Evolutionary conservation across 2,797 vertebrate genomes (phyloP).

Genomic region (Sardinella longiceps): DNA sequence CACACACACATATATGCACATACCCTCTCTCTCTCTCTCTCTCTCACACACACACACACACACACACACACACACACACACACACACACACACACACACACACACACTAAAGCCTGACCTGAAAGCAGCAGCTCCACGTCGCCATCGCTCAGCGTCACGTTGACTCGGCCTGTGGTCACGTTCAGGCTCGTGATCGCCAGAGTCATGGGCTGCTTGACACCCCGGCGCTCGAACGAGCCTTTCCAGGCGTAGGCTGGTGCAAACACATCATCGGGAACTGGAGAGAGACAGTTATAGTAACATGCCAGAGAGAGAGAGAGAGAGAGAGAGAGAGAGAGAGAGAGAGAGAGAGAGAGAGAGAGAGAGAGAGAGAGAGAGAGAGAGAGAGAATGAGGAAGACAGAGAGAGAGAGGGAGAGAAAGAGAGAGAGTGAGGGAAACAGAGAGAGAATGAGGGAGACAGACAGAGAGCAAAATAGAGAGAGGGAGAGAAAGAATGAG

Average conservation of each 20-base stretch:
- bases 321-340: background rate
- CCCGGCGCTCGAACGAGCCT: slow-evolving; percentile 93
- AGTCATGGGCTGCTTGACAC: slow-evolving; percentile 92
- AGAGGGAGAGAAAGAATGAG: background rate
- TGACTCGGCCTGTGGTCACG: slow-evolving; percentile 88
- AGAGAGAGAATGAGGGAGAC: no score
- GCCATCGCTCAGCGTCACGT: slow-evolving; percentile 89
- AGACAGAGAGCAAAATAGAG: background rate
- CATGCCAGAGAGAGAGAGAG: background rate
- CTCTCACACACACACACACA: background rate
- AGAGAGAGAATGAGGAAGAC: no score
- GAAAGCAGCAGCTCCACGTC: slow-evolving; percentile 90
- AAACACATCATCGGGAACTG: slow-evolving; percentile 95
- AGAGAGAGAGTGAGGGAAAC: background rate
- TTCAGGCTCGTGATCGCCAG: slow-evolving; percentile 91
- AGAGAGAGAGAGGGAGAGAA: background rate
- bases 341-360: slow-evolving; percentile 28
- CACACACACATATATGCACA: background rate
- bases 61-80: background rate
- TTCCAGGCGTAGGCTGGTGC: slow-evolving; percentile 95
- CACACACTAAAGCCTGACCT: slow-evolving; percentile 75
- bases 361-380: no score
- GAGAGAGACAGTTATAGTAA: slow-evolving; percentile 38
- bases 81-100: background rate
- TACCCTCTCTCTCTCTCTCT: background rate